Conservation (phyloP, 64 coral and sea anemone genomes). For the Cladopsammia gracilis region DNA sequence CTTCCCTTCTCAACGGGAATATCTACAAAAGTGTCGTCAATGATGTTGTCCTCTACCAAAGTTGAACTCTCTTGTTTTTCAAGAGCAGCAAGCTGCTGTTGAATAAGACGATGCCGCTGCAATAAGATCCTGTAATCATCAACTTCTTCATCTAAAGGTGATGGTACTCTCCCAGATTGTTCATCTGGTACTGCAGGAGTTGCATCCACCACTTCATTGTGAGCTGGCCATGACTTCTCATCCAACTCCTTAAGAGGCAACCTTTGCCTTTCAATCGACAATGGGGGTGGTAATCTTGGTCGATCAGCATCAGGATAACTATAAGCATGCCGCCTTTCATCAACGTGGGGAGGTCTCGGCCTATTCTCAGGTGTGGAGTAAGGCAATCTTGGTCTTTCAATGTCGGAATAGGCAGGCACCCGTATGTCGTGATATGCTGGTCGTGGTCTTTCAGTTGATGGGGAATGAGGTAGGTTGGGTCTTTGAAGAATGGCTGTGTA, state of each 20-base stretch:
- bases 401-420: neutral
- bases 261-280: neutral
- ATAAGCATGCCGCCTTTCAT: constrained; percentile 1
- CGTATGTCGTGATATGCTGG: neutral
- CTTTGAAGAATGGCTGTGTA: constrained; percentile 2
- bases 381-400: neutral
- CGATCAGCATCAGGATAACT: neutral
- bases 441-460: neutral
- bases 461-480: constrained; percentile 23
- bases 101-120: constrained; percentile 85
- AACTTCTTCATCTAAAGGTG: constrained; percentile 33
- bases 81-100: constrained; percentile 80
- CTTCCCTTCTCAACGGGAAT: constrained; percentile 72
- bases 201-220: neutral
- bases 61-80: constrained; percentile 84
- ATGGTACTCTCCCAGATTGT: neutral
- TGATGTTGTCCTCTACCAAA: constrained; percentile 63
- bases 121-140: constrained; percentile 86
- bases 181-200: neutral
- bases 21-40: constrained; percentile 92
- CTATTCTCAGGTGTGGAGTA: neutral
- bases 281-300: neutral
- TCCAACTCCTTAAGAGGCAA: constrained; percentile 2
- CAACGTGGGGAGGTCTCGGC: neutral
- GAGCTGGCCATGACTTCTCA: neutral